Evolutionary conservation across 2,888 invertebrate genomes (phyloP).

Genomic region (Chromoteleia sp.): DNA sequence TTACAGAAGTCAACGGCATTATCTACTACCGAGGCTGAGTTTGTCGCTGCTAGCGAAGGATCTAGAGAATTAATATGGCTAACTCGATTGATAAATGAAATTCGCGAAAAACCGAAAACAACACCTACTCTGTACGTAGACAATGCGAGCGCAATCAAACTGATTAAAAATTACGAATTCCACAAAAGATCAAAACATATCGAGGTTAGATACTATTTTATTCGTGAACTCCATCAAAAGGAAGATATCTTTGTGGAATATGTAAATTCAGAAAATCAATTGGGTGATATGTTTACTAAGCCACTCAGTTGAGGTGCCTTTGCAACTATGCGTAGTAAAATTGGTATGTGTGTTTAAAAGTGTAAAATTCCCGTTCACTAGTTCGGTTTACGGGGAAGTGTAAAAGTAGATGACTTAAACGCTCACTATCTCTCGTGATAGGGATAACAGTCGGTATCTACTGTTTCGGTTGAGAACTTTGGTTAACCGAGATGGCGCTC

Average conservation of each 20-base stretch:
- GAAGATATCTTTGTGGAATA: not conserved
- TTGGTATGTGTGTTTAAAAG: constrained; percentile 1
- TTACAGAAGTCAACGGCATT: constrained; percentile 60
- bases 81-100: constrained; percentile 42
- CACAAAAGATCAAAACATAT: constrained; percentile 62
- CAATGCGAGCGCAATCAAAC: constrained; percentile 64
- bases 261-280: not conserved
- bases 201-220: constrained; percentile 61
- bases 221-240: constrained; percentile 24
- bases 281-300: constrained; percentile 11
- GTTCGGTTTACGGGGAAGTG: constrained; percentile 7
- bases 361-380: not conserved
- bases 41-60: constrained; percentile 65
- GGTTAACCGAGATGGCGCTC: too few species aligned
- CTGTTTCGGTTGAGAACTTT: too few species aligned
- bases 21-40: constrained; percentile 52
- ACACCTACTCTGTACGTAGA: constrained; percentile 51
- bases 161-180: constrained; percentile 58
- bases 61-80: constrained; percentile 62
- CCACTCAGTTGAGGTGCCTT: not conserved
- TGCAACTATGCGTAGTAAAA: not conserved
- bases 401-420: too few species aligned
- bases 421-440: too few species aligned
- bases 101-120: constrained; percentile 8
- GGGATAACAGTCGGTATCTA: too few species aligned